Evolutionary conservation across 2,797 vertebrate genomes (phyloP).

Genomic region (Menidia menidia): DNA sequence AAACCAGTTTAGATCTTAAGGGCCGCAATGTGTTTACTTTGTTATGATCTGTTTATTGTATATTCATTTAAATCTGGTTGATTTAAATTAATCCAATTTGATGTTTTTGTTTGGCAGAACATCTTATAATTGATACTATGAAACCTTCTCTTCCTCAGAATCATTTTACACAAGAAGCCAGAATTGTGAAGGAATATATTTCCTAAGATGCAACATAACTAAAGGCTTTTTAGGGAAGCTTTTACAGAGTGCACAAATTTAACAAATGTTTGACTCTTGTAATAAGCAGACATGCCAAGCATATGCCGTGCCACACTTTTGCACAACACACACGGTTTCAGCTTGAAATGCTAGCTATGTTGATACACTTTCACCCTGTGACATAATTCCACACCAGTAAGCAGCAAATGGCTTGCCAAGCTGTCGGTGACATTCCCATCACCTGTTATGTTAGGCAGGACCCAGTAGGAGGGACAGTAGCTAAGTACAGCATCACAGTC

Average conservation of each 20-base stretch:
- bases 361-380: conserved; percentile 77
- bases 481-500: conserved; percentile 47
- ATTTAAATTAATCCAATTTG: neutral
- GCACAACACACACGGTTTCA: conserved; percentile 55
- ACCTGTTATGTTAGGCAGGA: conserved; percentile 59
- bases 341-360: conserved; percentile 76
- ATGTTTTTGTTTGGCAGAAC: neutral
- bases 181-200: neutral
- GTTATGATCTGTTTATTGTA: neutral
- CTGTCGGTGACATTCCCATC: conserved; percentile 75
- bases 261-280: neutral
- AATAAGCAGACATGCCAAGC: neutral
- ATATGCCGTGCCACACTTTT: neutral
- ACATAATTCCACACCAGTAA: conserved; percentile 78
- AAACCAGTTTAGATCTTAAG: neutral
- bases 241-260: neutral
- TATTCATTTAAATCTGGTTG: neutral
- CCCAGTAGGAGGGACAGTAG: conserved; percentile 62
- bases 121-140: neutral
- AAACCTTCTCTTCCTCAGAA: neutral
- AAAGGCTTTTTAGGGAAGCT: neutral
- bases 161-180: neutral
- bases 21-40: neutral
- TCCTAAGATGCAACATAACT: too few relatives aligned
- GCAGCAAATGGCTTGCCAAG: conserved; percentile 76